A percentile compares a stretch with the other conserved stretches of the same genome.
phyloP scores from a whole-genome alignment of 2,113 vertebrate species.

The Microcebus lehilahytsara region DNA sequence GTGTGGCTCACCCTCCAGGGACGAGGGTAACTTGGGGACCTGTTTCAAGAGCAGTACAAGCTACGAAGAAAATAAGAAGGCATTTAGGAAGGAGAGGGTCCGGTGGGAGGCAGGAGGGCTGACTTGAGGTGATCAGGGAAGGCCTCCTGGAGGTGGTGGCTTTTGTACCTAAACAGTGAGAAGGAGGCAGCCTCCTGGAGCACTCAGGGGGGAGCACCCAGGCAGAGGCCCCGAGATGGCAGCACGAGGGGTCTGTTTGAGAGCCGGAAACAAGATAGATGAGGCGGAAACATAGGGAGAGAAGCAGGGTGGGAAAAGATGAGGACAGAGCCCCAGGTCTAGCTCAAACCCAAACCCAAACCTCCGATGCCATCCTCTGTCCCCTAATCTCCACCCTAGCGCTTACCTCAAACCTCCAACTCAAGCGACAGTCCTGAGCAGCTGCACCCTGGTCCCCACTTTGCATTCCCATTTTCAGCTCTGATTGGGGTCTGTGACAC shows the following conservation, averaged over 20 bases:
- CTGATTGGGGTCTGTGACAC: not conserved
- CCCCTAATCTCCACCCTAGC: not conserved
- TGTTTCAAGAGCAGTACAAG: not conserved
- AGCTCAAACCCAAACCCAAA: not conserved
- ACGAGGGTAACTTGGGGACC: not conserved
- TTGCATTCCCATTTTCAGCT: not conserved
- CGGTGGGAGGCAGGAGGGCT: not conserved
- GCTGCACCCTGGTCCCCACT: too few species aligned
- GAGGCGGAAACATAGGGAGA: not conserved
- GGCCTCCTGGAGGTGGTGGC: not conserved
- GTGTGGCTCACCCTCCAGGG: not conserved
- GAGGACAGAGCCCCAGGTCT: not conserved
- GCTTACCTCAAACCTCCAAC: not conserved
- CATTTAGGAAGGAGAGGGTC: not conserved
- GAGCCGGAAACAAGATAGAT: fast-evolving
- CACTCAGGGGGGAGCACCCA: not conserved
- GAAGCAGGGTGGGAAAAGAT: not conserved
- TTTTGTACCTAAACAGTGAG: not conserved
- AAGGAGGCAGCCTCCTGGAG: fast-evolving
- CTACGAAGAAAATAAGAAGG: not conserved
- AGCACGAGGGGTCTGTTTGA: not conserved
- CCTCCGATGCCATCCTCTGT: fast-evolving
- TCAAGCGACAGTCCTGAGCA: not conserved
- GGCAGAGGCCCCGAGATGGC: not conserved
- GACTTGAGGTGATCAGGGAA: not conserved